Evolutionary conservation across 2,113 vertebrate species (phyloP).

Genomic region (Emberiza fucata): DNA sequence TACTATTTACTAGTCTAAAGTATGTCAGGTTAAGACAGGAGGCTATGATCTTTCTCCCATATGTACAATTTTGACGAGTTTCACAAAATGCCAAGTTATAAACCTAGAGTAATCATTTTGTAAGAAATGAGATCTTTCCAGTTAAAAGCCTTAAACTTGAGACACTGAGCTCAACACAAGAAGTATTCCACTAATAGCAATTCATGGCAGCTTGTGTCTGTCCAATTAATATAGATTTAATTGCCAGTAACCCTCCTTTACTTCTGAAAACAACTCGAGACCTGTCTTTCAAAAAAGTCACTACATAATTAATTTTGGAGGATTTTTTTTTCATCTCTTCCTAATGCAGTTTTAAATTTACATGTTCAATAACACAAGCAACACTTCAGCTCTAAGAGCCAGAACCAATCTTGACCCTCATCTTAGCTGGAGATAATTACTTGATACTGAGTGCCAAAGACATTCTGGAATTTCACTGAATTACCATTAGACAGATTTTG

Average conservation of each 20-base stretch:
- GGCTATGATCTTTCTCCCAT: neutral
- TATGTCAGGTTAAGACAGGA: neutral
- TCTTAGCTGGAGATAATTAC: conserved; percentile 68
- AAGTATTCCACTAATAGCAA: neutral
- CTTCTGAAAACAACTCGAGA: neutral
- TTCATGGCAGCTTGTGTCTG: neutral
- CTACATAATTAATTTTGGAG: neutral
- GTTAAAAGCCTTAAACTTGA: neutral
- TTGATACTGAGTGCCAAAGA: conserved; percentile 56
- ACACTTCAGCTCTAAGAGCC: conserved; percentile 35
- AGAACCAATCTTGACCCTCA: conserved; percentile 59
- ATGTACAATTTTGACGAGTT: neutral
- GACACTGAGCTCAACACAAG: neutral
- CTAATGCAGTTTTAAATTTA: conserved; percentile 53
- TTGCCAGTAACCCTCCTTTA: neutral
- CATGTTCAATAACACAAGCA: conserved; percentile 54
- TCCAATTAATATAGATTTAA: neutral
- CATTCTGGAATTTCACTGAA: conserved; percentile 47
- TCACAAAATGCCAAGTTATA: neutral
- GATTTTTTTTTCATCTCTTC: conserved; percentile 19
- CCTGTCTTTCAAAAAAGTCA: neutral
- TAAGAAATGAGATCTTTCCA: neutral
- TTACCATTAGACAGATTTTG: conserved; percentile 32
- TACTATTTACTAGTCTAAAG: neutral
- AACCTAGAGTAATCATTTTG: neutral